Evolutionary conservation across 1,140 invertebrate species (phyloP), one percentile per base, ranked within the genome.

Genomic region (Oreohelix idahoensis): DNA sequence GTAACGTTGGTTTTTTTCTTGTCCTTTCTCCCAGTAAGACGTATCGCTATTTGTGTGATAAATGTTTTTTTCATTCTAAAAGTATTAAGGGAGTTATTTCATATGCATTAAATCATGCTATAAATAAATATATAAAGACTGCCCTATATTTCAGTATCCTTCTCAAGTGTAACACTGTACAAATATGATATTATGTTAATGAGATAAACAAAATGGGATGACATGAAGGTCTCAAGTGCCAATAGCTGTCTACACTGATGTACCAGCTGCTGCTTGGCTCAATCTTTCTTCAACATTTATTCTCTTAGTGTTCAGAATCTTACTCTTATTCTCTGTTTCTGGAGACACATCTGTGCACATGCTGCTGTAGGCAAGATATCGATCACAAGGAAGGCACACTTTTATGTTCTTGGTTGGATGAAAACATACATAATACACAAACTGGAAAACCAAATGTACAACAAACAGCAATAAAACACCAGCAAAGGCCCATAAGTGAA

Each of bases 341-440:
- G 71, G 36, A 5, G 36, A n/a, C 36, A 73, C 20, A 76, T 76
- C 74, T 15, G 38, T 1, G 45, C 87, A 88, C 15, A 86, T 79
- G n/a, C 83, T 84, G 23, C 80, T 83, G 53, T 85, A 88, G 42
- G 83, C 66, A 15, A 66, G 49, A 36, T 84, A 76, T 11, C 73
- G 76, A 66, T 86, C 80, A 76, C 83, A 86, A 5, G 84, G 76
- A 29, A 86, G 63, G 70, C 87, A 88, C n/a, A 83, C 29, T 23
- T 78, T 29, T 32, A 86, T 86, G 23, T 78, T 76, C 4, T 80
- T 32, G 17, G 84, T 86, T 15, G 91, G 91, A 73, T 92, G 91
- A 71, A 84, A 92, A 35, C 79, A 88, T 23, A 73, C 26, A 79
- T 92, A 92, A 66, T 90, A 92, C 0, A 89, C 71, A 15, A 89